Base-by-base conservation (phyloP, 2,888 invertebrate genomes). In the Epinotia bilunana region DNA sequence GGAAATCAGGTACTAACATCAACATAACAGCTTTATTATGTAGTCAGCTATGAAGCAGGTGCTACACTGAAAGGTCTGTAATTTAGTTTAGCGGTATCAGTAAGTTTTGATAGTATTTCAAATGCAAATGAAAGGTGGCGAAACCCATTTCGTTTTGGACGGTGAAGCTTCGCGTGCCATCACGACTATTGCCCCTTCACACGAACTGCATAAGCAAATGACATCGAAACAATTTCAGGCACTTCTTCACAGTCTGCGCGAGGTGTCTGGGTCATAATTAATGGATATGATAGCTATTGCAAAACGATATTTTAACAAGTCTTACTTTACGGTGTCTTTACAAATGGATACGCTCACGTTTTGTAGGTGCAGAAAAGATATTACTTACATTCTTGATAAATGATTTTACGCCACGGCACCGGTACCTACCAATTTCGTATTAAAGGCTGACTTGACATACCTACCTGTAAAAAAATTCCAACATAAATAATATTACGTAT, bases 91-190 rank as follows among this genome's bases (percentile, higher is more conserved):
- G 13, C n/a, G 16, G 67, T 55, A 18, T 61, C 62, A 63, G 53
- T 75, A 75, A 75, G 71, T 72, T 72, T 67, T 28, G 43, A 39
- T 67, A 18, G 62, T 62, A 61, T 74, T 67, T 57, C 55, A 39
- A 72, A 75, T 72, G 71, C 65, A 72, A 75, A 75, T 75, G 67
- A 57, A 71, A 75, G 62, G 72, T 75, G 75, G 80, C 79, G 79
- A 81, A 81, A 84, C 79, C 82, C 80, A 83, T 85, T 85, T 82
- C 78, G 83, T 86, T 86, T 82, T 77, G 46, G 78, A 78, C 79
- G 80, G 83, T 80, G 74, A 79, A 80, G 79, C 77, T 83, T 90
- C 87, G 91, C 91, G 91, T 90, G 91, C 79, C 70, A 63, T 67
- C 77, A 77, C 81, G 81, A 78, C 82, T 85, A 90, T 88, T 80